These are phyloP conservation scores for Tridacna crocea DNA, from an alignment of 2,888 invertebrate genomes.

Conservation along the genomic window DNA sequence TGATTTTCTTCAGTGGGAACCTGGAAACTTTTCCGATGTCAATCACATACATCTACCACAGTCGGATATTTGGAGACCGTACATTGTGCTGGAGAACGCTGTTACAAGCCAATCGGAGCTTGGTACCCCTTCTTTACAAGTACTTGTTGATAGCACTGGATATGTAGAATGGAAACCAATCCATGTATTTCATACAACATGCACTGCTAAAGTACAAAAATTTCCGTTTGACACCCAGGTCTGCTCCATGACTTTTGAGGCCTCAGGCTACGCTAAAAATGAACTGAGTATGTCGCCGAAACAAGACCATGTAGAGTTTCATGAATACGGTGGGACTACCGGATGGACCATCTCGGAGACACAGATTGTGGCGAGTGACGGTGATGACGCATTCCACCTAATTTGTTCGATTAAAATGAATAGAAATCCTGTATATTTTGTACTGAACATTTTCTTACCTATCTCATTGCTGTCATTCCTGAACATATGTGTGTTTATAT, in stretches of 20 bases:
- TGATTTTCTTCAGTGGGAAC: constrained; percentile 54
- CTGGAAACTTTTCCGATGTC: constrained; percentile 32
- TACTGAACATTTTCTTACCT: constrained; percentile 58
- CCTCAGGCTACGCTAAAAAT: constrained; percentile 31
- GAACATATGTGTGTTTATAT: constrained; percentile 59
- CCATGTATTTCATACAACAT: constrained; percentile 48
- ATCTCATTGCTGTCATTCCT: constrained; percentile 47
- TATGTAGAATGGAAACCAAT: constrained; percentile 44
- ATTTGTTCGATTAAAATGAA: constrained; percentile 44
- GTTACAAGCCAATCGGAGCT: constrained; percentile 42
- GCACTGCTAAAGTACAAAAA: constrained; percentile 47
- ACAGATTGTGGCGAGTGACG: background rate
- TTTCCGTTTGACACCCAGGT: constrained; percentile 58
- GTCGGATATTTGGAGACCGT: constrained; percentile 41
- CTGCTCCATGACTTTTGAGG: constrained; percentile 50
- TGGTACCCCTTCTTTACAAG: constrained; percentile 45
- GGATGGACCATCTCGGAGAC: constrained; percentile 53
- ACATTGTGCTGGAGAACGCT: constrained; percentile 51
- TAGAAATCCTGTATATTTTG: constrained; percentile 50
- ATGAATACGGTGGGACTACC: constrained; percentile 37
- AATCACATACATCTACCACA: constrained; percentile 43
- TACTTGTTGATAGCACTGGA: constrained; percentile 31
- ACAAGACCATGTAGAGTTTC: constrained; percentile 37
- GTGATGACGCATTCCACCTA: constrained; percentile 31
- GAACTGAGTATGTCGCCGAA: constrained; percentile 38